Conservation (phyloP, 1,140 invertebrate species). For the Dendroctonus valens region DNA sequence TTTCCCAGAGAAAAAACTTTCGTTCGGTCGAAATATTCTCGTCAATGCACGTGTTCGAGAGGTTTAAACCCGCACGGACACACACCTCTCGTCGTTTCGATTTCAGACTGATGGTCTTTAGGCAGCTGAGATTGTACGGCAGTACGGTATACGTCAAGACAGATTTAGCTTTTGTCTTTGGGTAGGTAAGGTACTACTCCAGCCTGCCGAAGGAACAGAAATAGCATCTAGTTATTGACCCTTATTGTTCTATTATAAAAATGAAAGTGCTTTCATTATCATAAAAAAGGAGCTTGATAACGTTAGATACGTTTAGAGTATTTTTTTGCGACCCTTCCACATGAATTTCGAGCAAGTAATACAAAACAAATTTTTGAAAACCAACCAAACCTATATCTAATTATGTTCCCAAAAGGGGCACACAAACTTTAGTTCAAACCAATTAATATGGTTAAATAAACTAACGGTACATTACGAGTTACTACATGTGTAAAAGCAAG, state of each 20-base stretch:
- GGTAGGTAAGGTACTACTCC: slow-evolving; percentile 24
- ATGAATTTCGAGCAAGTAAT: no score
- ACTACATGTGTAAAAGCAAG: no score
- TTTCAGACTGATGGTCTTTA: slow-evolving; percentile 18
- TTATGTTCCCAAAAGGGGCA: no score
- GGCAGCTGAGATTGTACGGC: slow-evolving; percentile 7
- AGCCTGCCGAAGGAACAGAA: slow-evolving; percentile 20
- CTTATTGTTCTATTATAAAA: not conserved
- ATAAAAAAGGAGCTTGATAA: not conserved
- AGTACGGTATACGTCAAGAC: slow-evolving; percentile 11
- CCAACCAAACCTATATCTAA: no score
- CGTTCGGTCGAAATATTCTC: slow-evolving; percentile 7
- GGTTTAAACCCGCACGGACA: slow-evolving; percentile 2
- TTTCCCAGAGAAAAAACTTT: no score
- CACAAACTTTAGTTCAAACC: no score
- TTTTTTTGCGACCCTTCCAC: no score
- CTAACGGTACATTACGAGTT: no score
- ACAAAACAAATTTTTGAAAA: no score
- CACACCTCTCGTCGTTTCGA: slow-evolving; percentile 24
- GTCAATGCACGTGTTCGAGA: slow-evolving; percentile 29
- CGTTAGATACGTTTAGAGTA: no score
- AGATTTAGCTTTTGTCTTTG: slow-evolving; percentile 33
- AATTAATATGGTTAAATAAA: no score
- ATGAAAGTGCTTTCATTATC: not conserved
- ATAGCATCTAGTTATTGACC: slow-evolving; percentile 25